phyloP scores from a whole-genome alignment of 2,888 invertebrate genomes.

The Chrysopilus asiliformis region DNA sequence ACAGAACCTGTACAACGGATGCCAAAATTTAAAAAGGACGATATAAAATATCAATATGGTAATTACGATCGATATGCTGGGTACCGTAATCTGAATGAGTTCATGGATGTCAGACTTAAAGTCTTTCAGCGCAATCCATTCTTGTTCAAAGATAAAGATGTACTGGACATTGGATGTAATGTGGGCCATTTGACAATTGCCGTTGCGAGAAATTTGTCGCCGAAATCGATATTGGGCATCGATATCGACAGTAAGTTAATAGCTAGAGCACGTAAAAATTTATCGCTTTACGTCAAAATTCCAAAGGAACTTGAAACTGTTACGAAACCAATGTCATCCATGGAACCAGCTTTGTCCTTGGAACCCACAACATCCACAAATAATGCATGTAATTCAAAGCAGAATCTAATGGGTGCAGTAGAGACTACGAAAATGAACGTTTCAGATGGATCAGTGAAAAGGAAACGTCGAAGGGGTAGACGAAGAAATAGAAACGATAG shows the following conservation, averaged over 20 bases:
- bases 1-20: slow-evolving; percentile 12
- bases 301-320: slow-evolving; percentile 1
- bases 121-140: slow-evolving; percentile 66
- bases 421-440: background rate
- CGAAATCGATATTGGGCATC: slow-evolving; percentile 77
- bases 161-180: slow-evolving; percentile 96
- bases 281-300: slow-evolving; percentile 27
- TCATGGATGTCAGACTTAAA: slow-evolving; percentile 70
- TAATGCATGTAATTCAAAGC: background rate
- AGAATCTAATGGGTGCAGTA: background rate
- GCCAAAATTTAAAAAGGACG: slow-evolving; percentile 54
- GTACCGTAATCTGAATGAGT: slow-evolving; percentile 72
- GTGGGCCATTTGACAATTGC: slow-evolving; percentile 88
- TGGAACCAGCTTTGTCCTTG: background rate
- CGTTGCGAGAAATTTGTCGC: slow-evolving; percentile 73
- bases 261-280: slow-evolving; percentile 36
- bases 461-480: background rate
- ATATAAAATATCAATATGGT: slow-evolving; percentile 79
- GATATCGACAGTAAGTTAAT: slow-evolving; percentile 89
- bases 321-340: background rate
- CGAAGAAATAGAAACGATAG: background rate
- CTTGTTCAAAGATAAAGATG: slow-evolving; percentile 77
- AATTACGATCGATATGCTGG: slow-evolving; percentile 97
- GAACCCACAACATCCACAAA: background rate
- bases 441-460: background rate